phyloP scores from a whole-genome alignment of 2,888 invertebrate genomes.

The Lasioglossum vierecki region DNA sequence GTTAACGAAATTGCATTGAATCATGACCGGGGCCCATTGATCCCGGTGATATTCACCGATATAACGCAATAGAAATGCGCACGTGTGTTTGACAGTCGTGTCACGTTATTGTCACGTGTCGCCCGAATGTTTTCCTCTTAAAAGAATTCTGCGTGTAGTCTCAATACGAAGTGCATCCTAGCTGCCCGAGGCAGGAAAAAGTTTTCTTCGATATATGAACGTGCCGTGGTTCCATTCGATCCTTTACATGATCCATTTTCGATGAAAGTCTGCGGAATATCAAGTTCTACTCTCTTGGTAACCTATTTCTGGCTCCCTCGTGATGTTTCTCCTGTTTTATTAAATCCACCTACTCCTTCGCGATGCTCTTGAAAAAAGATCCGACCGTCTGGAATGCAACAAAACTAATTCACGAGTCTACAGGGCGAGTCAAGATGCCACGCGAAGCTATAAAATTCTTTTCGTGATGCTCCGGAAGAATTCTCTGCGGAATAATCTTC shows the following conservation, averaged over 20 bases:
- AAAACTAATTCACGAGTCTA: neutral
- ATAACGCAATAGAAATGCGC: constrained; percentile 50
- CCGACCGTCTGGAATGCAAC: neutral
- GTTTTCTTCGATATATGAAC: constrained; percentile 59
- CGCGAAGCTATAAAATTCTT: neutral
- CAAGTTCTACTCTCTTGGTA: constrained; percentile 50
- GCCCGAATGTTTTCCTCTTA: constrained; percentile 68
- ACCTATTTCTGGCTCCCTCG: constrained; percentile 50
- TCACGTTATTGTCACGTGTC: constrained; percentile 79
- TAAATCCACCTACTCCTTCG: constrained; percentile 17
- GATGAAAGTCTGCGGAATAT: constrained; percentile 64
- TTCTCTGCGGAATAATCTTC: neutral
- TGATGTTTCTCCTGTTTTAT: constrained; percentile 28
- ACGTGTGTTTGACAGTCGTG: constrained; percentile 71
- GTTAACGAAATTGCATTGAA: constrained; percentile 16
- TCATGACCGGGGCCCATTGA: neutral
- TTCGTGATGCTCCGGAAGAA: neutral
- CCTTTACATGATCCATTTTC: constrained; percentile 67
- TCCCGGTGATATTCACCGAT: constrained; percentile 20
- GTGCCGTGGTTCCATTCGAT: constrained; percentile 53
- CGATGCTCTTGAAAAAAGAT: neutral
- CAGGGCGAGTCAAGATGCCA: neutral
- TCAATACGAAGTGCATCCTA: constrained; percentile 55
- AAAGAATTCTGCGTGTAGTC: constrained; percentile 56
- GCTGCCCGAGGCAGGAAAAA: constrained; percentile 55